phyloP scores from a whole-genome alignment of 2,888 invertebrate species.

The Synanthedon tipuliformis region DNA sequence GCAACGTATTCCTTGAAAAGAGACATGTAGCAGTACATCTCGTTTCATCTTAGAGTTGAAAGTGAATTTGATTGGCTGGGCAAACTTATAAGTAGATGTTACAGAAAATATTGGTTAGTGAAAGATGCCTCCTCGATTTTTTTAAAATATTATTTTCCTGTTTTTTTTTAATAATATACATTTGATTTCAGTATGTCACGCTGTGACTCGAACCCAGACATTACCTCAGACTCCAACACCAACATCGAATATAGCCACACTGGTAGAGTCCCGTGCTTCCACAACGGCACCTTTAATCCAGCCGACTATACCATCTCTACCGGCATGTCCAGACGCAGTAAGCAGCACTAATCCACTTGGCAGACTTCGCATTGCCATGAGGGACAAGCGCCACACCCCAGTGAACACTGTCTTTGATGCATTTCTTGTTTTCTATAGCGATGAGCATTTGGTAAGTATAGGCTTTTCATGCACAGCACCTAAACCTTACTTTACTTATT shows the following conservation, averaged over 20 bases:
- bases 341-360: conserved; percentile 33
- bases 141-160: too few relatives aligned
- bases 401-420: conserved; percentile 71
- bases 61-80: not conserved
- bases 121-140: too few relatives aligned
- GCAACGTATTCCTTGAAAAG: conserved; percentile 18
- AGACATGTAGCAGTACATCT: conserved; percentile 16
- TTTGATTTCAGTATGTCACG: conserved; percentile 14
- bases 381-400: conserved; percentile 38
- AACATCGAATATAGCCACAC: conserved; percentile 20
- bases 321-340: conserved; percentile 35
- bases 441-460: conserved; percentile 79
- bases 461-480: too few relatives aligned
- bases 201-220: conserved; percentile 21
- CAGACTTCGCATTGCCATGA: conserved; percentile 65
- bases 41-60: conserved; percentile 10
- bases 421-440: conserved; percentile 81
- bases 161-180: not conserved
- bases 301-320: conserved; percentile 17
- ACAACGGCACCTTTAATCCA: conserved; percentile 9
- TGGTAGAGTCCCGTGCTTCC: conserved; percentile 21
- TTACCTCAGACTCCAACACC: conserved; percentile 12
- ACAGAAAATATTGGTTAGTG: too few relatives aligned
- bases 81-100: too few relatives aligned
- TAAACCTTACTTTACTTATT: not conserved